A percentile compares a stretch with the other conserved stretches of the same genome.
phyloP scores from a whole-genome alignment of 2,888 invertebrate genomes.

The Sphaerophoria rueppellii region DNA sequence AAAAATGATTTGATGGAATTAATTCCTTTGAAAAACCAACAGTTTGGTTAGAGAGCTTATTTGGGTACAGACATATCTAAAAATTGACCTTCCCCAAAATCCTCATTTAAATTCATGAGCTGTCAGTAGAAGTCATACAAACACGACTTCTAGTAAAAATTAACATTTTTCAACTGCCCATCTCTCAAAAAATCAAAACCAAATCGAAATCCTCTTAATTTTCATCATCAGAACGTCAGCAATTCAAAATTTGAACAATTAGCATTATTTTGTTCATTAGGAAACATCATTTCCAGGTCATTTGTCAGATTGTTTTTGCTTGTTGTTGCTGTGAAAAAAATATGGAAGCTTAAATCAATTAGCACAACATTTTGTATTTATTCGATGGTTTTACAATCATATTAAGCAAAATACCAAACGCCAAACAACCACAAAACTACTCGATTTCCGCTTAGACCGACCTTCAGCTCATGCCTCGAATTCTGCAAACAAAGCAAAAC shows the following conservation, averaged over 20 bases:
- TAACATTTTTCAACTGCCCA: too few relatives aligned
- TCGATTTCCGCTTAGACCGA: conserved; percentile 41
- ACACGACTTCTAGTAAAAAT: too few relatives aligned
- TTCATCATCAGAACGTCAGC: conserved; percentile 1
- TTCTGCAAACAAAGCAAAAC: too few relatives aligned
- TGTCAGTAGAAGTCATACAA: too few relatives aligned
- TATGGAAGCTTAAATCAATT: conserved; percentile 25
- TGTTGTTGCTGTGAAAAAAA: background rate
- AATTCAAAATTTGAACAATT: conserved; percentile 6
- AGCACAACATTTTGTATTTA: conserved; percentile 17
- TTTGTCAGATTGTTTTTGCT: conserved; percentile 20
- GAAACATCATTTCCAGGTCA: conserved; percentile 27
- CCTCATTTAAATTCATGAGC: too few relatives aligned
- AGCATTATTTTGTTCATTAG: background rate
- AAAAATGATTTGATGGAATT: too few relatives aligned
- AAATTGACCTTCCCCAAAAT: too few relatives aligned
- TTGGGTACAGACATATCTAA: too few relatives aligned
- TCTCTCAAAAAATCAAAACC: background rate
- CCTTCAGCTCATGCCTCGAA: conserved; percentile 14
- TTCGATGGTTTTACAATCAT: conserved; percentile 3
- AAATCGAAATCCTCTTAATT: background rate
- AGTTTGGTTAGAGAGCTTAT: too few relatives aligned
- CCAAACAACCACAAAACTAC: conserved; percentile 55
- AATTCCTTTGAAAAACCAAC: too few relatives aligned
- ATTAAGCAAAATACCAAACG: conserved; percentile 38